These are phyloP conservation scores for Nansenia antarctica DNA, from an alignment of 2,113 vertebrate genomes.

Conservation along the genomic window DNA sequence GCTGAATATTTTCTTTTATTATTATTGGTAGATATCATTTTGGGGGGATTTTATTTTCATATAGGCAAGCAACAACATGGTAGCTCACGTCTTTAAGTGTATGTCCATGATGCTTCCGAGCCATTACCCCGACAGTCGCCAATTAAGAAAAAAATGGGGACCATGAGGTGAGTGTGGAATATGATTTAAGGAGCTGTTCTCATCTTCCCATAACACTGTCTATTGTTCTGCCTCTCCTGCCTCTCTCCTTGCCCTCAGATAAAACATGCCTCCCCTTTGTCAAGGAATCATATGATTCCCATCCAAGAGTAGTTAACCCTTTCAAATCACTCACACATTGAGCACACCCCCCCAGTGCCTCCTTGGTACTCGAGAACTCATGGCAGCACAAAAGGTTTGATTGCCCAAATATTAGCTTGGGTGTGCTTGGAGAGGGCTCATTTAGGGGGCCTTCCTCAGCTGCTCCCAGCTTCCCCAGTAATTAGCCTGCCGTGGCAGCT, in stretches of 20 bases:
- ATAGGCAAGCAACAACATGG: too few species aligned
- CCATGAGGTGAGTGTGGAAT: neutral
- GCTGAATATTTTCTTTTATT: too few species aligned
- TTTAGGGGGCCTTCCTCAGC: constrained; percentile 83
- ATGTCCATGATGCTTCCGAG: too few species aligned
- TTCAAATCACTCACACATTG: constrained; percentile 39
- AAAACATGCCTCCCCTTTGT: constrained; percentile 18
- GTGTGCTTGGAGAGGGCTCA: constrained; percentile 65
- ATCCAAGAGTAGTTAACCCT: constrained; percentile 66
- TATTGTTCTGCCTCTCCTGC: constrained; percentile 3
- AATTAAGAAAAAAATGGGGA: too few species aligned
- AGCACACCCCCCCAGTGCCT: constrained; percentile 6
- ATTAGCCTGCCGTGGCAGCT: constrained; percentile 92
- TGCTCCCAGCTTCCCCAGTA: constrained; percentile 87
- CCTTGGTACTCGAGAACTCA: neutral
- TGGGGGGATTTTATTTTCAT: too few species aligned
- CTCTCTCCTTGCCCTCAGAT: constrained; percentile 8
- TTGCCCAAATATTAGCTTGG: constrained; percentile 71
- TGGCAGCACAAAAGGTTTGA: constrained; percentile 63
- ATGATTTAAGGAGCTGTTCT: neutral
- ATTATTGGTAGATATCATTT: too few species aligned
- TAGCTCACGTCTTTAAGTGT: too few species aligned
- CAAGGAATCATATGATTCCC: constrained; percentile 44
- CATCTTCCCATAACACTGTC: neutral
- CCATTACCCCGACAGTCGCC: too few species aligned